Percentiles rank a stretch among this genome's conserved stretches.
Evolutionary conservation across 30 jellyfish, hydroid and myxozoan genomes (phyloP).

Genomic region (Aurelia coerulea): DNA sequence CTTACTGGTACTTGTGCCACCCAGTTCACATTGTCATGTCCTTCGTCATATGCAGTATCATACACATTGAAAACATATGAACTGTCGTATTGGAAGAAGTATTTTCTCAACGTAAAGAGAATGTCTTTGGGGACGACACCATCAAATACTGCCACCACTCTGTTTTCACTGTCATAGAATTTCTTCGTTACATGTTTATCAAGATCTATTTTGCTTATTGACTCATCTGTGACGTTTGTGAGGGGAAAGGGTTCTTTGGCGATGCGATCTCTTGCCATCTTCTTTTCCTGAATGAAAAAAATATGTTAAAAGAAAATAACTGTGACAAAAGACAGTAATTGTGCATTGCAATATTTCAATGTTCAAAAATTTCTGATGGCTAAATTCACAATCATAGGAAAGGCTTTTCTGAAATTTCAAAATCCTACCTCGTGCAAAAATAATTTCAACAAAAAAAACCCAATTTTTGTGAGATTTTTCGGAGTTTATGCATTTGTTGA

Average conservation of each 20-base stretch:
- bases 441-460: too few species aligned
- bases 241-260: constrained; percentile 61
- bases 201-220: constrained; percentile 32
- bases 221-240: constrained; percentile 32
- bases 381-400: too few species aligned
- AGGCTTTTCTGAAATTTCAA: too few species aligned
- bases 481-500: too few species aligned
- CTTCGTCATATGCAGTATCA: constrained; percentile 69
- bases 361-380: background rate
- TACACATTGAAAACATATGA: constrained; percentile 59
- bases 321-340: background rate
- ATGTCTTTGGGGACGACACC: constrained; percentile 70
- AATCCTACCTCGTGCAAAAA: too few species aligned
- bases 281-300: constrained; percentile 18
- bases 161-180: constrained; percentile 52
- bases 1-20: constrained; percentile 59
- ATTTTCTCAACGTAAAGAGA: constrained; percentile 63
- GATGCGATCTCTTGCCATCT: constrained; percentile 15
- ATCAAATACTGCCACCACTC: constrained; percentile 67
- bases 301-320: too few species aligned
- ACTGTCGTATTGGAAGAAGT: constrained; percentile 67
- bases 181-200: constrained; percentile 41
- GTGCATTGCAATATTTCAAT: background rate
- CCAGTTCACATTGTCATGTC: constrained; percentile 79
- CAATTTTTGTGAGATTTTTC: too few species aligned